Base-by-base conservation (phyloP, 2,113 vertebrate species). In the Mormoops blainvillei region DNA sequence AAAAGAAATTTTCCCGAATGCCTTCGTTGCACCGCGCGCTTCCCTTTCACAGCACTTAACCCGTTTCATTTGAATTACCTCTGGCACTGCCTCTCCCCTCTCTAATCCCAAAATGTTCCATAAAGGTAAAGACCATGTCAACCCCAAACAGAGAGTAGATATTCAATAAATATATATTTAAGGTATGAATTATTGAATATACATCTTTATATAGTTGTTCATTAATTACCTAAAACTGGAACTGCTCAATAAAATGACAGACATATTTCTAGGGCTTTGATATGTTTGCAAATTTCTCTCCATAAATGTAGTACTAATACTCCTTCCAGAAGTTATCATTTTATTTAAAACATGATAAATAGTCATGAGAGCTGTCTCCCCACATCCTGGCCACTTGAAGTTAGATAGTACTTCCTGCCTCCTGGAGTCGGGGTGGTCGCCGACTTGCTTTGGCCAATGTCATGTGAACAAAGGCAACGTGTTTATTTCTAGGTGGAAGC, bases 221-320 rank as follows among this genome's bases (percentile, higher is more conserved):
- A 88, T 84, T 38, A 50, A 91, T 81, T 93, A 91, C 86, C 56
- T 84, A 93, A 80, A 90, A 68, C 22, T 81, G 10, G 22, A 88
- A 90, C 5, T 38, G n/a, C 43, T 70, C 81, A 80, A 36, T 74
- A 58, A 85, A 81, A 91, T 58, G 43, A 65, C 15, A 87, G 48
- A 74, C 7, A 73, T 76, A 36, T 68, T 90, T 90, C 86, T 43
- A 61, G 65, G 54, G 26, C 5, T 91, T 43, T 52, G 70, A 56
- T 38, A 87, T 19, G 22, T 38, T 80, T 67, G 22, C 7, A 76
- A 80, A 67, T 52, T 89, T n/a, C 12, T 9, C 26, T 78, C 36
- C 31, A 50, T 15, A 92, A 85, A n/a, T 41, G 5, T 48, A 87
- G 45, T 65, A 63, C n/a, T 91, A 63, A 94, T 54, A 83, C 3